These are phyloP conservation scores for Frankliniella intonsa DNA, from an alignment of 2,888 invertebrate species.

Conservation along the genomic window DNA sequence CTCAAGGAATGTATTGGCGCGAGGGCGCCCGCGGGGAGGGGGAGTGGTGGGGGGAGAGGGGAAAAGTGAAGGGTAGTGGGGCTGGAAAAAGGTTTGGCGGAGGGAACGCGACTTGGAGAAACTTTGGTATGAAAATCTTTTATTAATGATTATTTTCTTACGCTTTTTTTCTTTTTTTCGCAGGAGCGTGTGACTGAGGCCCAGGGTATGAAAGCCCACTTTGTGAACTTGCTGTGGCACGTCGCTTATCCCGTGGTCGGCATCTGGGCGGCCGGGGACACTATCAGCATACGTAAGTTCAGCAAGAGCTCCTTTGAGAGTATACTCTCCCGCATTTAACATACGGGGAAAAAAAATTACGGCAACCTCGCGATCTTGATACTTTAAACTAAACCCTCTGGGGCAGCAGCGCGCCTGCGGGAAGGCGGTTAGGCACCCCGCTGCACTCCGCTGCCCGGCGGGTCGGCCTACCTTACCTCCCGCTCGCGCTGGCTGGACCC, in stretches of 20 bases:
- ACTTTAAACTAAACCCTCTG: background rate
- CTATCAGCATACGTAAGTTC: constrained; percentile 1
- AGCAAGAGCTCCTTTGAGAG: background rate
- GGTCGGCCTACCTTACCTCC: background rate
- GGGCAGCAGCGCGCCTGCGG: background rate
- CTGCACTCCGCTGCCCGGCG: background rate
- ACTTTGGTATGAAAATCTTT: too few species aligned
- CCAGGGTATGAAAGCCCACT: background rate
- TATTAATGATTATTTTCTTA: background rate
- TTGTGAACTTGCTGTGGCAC: background rate
- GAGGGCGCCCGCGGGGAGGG: too few species aligned
- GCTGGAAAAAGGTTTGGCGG: too few species aligned
- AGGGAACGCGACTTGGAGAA: too few species aligned
- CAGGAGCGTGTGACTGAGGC: background rate
- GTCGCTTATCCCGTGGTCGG: background rate
- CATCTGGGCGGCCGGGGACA: background rate
- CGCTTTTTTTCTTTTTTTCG: too few species aligned
- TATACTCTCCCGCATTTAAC: too few species aligned
- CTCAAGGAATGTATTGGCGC: too few species aligned
- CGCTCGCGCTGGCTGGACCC: background rate
- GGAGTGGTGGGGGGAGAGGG: too few species aligned
- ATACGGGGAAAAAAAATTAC: too few species aligned
- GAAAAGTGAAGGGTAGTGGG: too few species aligned
- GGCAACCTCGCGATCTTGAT: too few species aligned
- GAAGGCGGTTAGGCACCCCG: background rate